Evolutionary conservation across 2,113 vertebrate genomes (phyloP), one percentile per base, ranked within the genome.

Genomic region (Notiomystis cincta): DNA sequence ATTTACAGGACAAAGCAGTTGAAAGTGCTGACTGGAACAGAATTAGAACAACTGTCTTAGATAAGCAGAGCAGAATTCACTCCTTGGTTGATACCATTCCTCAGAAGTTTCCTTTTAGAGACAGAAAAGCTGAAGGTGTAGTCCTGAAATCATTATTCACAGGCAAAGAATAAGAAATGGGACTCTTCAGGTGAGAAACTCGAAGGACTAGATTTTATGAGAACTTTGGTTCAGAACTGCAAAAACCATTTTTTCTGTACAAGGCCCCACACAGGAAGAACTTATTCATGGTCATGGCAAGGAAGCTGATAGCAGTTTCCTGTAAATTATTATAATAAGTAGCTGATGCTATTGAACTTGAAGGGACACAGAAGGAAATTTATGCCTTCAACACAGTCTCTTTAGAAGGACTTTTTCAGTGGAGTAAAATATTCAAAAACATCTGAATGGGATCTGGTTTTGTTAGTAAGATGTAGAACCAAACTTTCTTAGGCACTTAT

Each of bases 1-100:
- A 77, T 73, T 91, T 87, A 94, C 81, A 73, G 37, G 70, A 61
- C 84, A 76, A 96, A 92, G 78, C 58, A 44, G 61, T 54, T 89
- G 38, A 62, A 87, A 92, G 45, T 91, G 51, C 40, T 86, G 92
- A 94, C 83, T 75, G 79, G 35, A 93, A 69, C 69, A 92, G 65
- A 90, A 95, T 84, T 95, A 88, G 66, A 92, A 31, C 51, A 90
- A 62, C 75, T 86, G 85, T 78, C 62, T 53, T 19, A 71, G 11
- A 50, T 72, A 75, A 62, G 84, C 44, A 71, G 45, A 82, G 61
- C 44, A 91, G 53, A 84, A 89, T 82, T 87, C 47, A 85, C 47
- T 85, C 61, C 83, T 89, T 87, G 69, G 25, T 78, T 87, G 40
- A 23, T 81, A 51, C 6, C 27, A 18, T 33, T 94, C 42, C n/a